Evolutionary conservation across 2,888 invertebrate species (phyloP).

Genomic region (Polydrusus cervinus): DNA sequence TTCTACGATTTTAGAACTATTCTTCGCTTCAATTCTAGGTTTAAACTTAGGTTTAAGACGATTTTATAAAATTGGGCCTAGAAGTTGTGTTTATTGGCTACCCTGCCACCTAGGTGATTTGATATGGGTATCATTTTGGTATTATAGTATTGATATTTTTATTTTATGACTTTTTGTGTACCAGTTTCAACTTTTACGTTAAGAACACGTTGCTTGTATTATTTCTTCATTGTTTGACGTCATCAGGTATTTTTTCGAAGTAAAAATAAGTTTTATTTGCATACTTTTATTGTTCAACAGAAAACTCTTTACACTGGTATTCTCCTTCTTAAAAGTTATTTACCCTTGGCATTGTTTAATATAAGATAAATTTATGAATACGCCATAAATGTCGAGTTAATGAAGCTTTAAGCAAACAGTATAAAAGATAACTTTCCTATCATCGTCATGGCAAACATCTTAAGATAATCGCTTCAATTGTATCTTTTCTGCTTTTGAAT

Average conservation of each 20-base stretch:
- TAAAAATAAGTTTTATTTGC: conserved; percentile 40
- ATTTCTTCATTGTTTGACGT: conserved; percentile 24
- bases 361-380: conserved; percentile 54
- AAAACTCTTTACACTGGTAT: conserved; percentile 50
- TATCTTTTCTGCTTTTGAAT: conserved; percentile 33
- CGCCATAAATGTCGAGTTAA: conserved; percentile 54
- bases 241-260: conserved; percentile 28
- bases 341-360: conserved; percentile 53
- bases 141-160: too few relatives aligned
- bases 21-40: too few relatives aligned
- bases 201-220: background rate
- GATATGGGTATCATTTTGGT: too few relatives aligned
- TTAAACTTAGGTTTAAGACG: too few relatives aligned
- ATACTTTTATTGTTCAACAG: conserved; percentile 51
- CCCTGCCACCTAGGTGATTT: too few relatives aligned
- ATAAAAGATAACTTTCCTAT: conserved; percentile 53
- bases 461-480: conserved; percentile 43
- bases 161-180: conserved; percentile 22
- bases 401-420: conserved; percentile 51
- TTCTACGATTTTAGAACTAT: too few relatives aligned
- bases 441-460: conserved; percentile 50
- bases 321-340: conserved; percentile 47
- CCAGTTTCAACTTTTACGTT: conserved; percentile 12
- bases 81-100: too few relatives aligned
- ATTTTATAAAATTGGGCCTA: too few relatives aligned